phyloP scores from a whole-genome alignment of 1,140 invertebrate species.

The Helicoverpa armigera region DNA sequence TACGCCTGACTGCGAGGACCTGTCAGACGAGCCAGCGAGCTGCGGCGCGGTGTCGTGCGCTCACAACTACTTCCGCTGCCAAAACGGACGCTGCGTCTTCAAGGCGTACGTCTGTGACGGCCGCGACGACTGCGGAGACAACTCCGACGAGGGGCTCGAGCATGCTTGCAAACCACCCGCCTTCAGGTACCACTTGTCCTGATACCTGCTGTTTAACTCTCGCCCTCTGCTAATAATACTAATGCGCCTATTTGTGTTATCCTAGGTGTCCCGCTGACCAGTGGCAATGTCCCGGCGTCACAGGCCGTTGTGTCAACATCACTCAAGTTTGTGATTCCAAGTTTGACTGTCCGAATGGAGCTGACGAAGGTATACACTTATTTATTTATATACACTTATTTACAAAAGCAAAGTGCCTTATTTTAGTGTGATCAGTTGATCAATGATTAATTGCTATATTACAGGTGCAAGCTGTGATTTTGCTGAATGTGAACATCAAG shows the following conservation, averaged over 20 bases:
- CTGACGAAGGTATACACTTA: conserved; percentile 92
- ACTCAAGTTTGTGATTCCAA: conserved; percentile 94
- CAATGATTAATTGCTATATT: conserved; percentile 33
- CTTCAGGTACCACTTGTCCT: conserved; percentile 83
- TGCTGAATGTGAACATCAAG: conserved; percentile 90
- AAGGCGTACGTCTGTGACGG: conserved; percentile 98
- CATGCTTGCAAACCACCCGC: conserved; percentile 92
- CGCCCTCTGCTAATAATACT: background rate
- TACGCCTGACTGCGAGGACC: conserved; percentile 96
- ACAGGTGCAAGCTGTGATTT: conserved; percentile 91
- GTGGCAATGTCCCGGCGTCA: conserved; percentile 94
- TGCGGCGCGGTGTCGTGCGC: conserved; percentile 93
- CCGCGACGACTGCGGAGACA: conserved; percentile 97
- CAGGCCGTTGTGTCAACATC: conserved; percentile 92
- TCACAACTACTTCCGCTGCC: conserved; percentile 93
- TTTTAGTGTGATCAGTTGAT: background rate
- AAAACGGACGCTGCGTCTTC: conserved; percentile 96
- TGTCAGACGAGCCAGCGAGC: conserved; percentile 95
- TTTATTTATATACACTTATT: background rate
- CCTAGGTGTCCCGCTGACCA: conserved; percentile 90
- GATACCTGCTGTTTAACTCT: background rate
- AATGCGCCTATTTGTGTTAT: background rate
- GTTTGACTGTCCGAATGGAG: conserved; percentile 95
- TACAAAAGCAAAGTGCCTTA: too few relatives aligned
- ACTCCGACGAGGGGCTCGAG: conserved; percentile 94